A percentile compares a stretch with the other conserved stretches of the same genome.
These are phyloP conservation scores for Bucco capensis DNA, from an alignment of 2,113 vertebrate species.

Conservation along the genomic window DNA sequence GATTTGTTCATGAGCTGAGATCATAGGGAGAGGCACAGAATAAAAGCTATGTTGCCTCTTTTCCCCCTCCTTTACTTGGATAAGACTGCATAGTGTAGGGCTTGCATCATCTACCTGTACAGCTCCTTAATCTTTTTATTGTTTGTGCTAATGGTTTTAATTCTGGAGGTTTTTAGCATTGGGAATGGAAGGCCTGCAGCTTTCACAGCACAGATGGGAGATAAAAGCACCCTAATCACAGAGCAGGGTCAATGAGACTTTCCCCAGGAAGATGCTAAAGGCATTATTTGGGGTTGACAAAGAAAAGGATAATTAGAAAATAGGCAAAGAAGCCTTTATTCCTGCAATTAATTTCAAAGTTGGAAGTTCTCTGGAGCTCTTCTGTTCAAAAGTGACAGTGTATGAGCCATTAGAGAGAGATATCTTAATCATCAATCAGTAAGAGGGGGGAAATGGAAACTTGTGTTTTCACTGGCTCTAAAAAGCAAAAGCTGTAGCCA, in stretches of 20 bases:
- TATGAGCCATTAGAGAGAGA: not conserved
- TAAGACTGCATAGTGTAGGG: not conserved
- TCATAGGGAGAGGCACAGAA: not conserved
- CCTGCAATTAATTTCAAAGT: conserved; percentile 55
- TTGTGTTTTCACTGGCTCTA: not conserved
- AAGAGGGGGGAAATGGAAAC: not conserved
- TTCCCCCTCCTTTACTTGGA: not conserved
- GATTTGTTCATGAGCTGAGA: not conserved
- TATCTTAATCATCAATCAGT: conserved; percentile 35
- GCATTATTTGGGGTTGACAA: conserved; percentile 63
- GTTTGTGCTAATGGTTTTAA: not conserved
- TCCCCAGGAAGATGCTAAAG: conserved; percentile 52
- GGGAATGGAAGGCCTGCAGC: conserved; percentile 5
- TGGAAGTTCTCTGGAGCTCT: conserved; percentile 40
- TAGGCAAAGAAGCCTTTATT: conserved; percentile 54
- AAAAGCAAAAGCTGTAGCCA: not conserved
- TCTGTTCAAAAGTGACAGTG: conserved; percentile 31
- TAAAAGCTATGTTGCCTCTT: not conserved
- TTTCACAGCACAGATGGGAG: conserved; percentile 59
- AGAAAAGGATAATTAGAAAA: conserved; percentile 57
- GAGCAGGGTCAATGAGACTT: conserved; percentile 47
- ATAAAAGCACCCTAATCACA: conserved; percentile 48
- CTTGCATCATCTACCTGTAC: not conserved
- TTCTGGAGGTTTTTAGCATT: not conserved
- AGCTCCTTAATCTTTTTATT: not conserved